These are phyloP conservation scores for Rhingia campestris DNA, from an alignment of 2,888 invertebrate species.

Conservation along the genomic window DNA sequence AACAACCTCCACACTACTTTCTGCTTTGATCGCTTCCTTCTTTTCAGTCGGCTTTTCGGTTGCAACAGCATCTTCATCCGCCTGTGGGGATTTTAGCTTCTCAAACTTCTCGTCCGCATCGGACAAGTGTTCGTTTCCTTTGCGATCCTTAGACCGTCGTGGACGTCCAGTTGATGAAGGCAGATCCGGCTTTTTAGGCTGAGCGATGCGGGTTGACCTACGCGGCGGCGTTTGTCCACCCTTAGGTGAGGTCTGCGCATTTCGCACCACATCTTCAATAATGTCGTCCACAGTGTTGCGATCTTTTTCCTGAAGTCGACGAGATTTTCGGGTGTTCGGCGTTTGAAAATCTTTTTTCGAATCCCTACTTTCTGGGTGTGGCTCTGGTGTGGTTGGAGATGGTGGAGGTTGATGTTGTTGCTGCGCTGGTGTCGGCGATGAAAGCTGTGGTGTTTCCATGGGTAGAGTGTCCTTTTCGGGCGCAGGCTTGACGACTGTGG, in stretches of 20 bases:
- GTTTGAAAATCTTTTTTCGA: constrained; percentile 77
- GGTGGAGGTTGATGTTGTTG: constrained; percentile 77
- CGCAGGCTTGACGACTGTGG: constrained; percentile 74
- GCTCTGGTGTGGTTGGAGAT: constrained; percentile 56
- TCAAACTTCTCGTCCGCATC: constrained; percentile 73
- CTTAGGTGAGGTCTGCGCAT: constrained; percentile 83
- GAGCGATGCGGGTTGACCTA: constrained; percentile 82
- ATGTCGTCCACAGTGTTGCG: constrained; percentile 92
- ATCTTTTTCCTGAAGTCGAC: constrained; percentile 90
- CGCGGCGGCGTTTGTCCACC: constrained; percentile 81
- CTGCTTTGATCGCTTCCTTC: constrained; percentile 76
- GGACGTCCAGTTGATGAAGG: constrained; percentile 85
- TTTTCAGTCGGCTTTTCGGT: constrained; percentile 60
- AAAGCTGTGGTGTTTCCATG: constrained; percentile 74
- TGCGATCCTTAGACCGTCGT: constrained; percentile 86
- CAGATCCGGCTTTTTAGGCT: constrained; percentile 78
- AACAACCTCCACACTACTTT: not conserved
- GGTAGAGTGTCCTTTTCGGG: constrained; percentile 70
- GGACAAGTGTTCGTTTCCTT: constrained; percentile 83
- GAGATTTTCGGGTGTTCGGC: constrained; percentile 90
- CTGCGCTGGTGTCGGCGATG: constrained; percentile 64
- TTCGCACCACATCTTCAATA: constrained; percentile 94
- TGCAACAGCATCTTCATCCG: constrained; percentile 53
- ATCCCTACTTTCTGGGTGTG: constrained; percentile 52
- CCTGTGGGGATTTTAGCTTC: constrained; percentile 69